A percentile compares a stretch with the other conserved stretches of the same genome.
Evolutionary conservation across 2,797 vertebrate genomes (phyloP).

Genomic region (Sandelia bainsii): DNA sequence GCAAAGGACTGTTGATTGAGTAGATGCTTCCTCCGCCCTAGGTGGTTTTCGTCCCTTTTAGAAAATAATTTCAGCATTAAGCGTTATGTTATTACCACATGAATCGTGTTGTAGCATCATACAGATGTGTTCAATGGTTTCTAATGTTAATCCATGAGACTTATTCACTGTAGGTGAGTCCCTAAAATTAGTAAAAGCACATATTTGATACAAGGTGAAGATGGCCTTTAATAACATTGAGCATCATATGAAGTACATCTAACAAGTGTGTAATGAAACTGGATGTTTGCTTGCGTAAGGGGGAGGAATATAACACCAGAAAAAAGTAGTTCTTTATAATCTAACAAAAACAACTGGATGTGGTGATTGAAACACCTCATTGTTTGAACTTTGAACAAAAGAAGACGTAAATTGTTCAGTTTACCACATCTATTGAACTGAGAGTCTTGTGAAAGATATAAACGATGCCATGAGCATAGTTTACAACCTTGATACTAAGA

Average conservation of each 20-base stretch:
- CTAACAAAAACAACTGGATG: conserved; percentile 26
- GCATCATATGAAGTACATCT: not conserved
- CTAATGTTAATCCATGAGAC: too few relatives aligned
- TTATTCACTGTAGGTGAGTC: not conserved
- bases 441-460: too few relatives aligned
- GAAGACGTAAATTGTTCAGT: not conserved
- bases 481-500: conserved; percentile 15
- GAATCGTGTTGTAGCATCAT: not conserved
- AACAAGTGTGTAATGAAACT: not conserved
- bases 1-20: not conserved
- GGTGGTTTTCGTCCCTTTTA: not conserved
- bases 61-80: not conserved
- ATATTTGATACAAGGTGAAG: not conserved
- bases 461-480: not conserved
- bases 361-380: not conserved
- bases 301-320: not conserved
- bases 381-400: conserved; percentile 1
- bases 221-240: not conserved
- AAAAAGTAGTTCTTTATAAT: not conserved
- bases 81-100: not conserved
- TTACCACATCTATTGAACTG: not conserved
- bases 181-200: not conserved
- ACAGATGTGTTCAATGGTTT: not conserved
- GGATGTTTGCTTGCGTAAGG: not conserved
- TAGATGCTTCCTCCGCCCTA: too few relatives aligned